A percentile compares a stretch with the other conserved stretches of the same genome.
Conservation (phyloP, 2,113 vertebrate species). For the Grallaria varia region DNA sequence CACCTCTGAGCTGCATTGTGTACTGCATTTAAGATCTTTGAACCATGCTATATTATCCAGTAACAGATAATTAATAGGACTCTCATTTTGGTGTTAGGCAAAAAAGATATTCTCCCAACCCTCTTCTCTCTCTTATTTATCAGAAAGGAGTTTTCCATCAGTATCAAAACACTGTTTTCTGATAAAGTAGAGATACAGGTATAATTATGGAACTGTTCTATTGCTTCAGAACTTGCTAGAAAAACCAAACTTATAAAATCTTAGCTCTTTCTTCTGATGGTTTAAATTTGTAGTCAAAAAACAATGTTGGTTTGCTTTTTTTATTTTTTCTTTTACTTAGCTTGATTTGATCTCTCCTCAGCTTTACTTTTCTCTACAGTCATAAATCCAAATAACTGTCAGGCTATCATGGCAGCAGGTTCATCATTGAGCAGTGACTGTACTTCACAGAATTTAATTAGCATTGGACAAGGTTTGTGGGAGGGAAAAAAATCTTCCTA, state of each 20-base stretch:
- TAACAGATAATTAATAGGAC: background rate
- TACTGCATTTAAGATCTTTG: background rate
- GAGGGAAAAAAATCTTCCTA: background rate
- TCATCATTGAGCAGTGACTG: background rate
- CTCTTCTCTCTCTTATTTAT: background rate
- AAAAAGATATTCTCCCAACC: background rate
- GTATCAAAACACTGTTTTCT: background rate
- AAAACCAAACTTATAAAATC: background rate
- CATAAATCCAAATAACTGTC: slow-evolving; percentile 14
- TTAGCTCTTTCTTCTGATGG: background rate
- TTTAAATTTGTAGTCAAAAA: background rate
- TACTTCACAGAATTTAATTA: slow-evolving; percentile 43
- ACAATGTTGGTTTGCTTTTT: background rate
- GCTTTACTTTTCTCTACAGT: background rate
- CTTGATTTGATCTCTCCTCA: background rate
- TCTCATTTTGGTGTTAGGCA: background rate
- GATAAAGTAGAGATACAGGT: background rate
- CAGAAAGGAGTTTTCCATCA: background rate
- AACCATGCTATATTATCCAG: rapidly evolving
- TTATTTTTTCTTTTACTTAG: background rate
- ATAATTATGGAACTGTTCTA: background rate
- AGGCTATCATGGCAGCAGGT: background rate
- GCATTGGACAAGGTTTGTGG: background rate
- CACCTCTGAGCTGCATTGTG: background rate
- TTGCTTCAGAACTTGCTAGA: background rate